These are phyloP conservation scores for Blastobasis adustella DNA, from an alignment of 2,888 invertebrate genomes.

Conservation along the genomic window DNA sequence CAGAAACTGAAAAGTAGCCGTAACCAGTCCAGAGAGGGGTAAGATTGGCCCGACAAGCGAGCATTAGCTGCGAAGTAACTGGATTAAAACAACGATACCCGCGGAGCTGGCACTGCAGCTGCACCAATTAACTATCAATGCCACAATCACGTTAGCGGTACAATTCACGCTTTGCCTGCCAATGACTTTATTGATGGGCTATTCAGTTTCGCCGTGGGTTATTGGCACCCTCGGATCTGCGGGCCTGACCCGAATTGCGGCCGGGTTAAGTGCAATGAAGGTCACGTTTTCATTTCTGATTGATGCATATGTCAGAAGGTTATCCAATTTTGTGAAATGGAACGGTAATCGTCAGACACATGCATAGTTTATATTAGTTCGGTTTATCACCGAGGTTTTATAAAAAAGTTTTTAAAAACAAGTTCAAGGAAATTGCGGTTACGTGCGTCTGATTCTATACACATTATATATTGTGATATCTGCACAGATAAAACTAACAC, in stretches of 20 bases:
- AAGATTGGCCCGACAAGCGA: conserved; percentile 34
- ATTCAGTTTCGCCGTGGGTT: conserved; percentile 34
- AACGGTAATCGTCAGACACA: no score
- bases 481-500: no score
- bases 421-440: no score
- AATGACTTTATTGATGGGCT: conserved; percentile 53
- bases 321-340: no score
- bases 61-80: conserved; percentile 51
- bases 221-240: conserved; percentile 28
- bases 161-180: conserved; percentile 56
- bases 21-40: conserved; percentile 33
- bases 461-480: no score
- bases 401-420: no score
- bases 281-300: no score
- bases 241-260: background rate
- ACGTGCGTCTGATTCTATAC: no score
- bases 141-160: conserved; percentile 43
- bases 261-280: background rate
- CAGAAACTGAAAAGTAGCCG: conserved; percentile 28
- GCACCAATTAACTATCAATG: conserved; percentile 55
- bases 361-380: no score
- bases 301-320: no score
- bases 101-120: conserved; percentile 37
- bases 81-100: conserved; percentile 58
- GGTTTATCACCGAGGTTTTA: no score